Conservation (phyloP, 2,888 invertebrate species). For the Oxystoma pomonae region DNA sequence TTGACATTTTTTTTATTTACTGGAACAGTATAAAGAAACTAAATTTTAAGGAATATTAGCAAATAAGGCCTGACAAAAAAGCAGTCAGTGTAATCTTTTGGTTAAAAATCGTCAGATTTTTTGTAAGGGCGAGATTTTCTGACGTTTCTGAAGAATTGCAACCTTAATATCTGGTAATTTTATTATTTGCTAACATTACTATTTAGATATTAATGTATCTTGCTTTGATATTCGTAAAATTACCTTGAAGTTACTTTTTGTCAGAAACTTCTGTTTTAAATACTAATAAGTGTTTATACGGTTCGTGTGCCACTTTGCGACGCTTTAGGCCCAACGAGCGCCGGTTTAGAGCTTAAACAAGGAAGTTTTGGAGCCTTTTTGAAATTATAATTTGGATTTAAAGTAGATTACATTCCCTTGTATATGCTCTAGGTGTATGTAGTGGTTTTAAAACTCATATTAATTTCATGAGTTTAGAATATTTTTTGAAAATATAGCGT, state of each 20-base stretch:
- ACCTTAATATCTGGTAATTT: no score
- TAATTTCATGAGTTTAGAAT: not conserved
- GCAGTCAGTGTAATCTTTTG: no score
- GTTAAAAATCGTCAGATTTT: no score
- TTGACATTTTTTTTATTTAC: no score
- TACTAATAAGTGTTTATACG: not conserved
- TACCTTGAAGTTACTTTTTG: not conserved
- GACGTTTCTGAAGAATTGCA: no score
- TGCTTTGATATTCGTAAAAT: no score
- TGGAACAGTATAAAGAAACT: no score
- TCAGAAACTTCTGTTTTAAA: not conserved
- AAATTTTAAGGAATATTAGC: no score
- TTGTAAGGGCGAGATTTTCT: no score
- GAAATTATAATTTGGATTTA: not conserved
- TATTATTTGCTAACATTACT: no score
- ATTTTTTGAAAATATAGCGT: not conserved
- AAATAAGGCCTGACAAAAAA: no score
- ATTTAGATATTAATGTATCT: no score
- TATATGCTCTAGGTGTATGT: not conserved
- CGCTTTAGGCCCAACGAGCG: not conserved
- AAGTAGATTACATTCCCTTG: not conserved
- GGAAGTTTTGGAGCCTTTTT: not conserved
- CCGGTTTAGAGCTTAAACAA: not conserved
- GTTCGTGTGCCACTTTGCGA: not conserved
- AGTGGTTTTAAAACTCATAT: not conserved